phyloP scores from a whole-genome alignment of 2,888 invertebrate species.

The Drosophila siamana region DNA sequence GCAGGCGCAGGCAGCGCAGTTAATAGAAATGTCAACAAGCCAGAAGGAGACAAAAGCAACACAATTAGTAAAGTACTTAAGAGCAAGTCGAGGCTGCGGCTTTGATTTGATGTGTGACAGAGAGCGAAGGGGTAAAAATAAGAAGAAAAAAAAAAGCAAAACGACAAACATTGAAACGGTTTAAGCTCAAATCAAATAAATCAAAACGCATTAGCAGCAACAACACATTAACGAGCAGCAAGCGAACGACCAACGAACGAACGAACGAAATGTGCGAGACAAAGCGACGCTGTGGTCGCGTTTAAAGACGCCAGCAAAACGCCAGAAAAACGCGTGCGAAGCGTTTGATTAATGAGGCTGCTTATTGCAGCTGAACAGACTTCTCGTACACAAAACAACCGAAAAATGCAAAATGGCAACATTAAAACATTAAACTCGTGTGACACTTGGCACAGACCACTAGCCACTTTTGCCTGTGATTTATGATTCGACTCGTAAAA shows the following conservation, averaged over 20 bases:
- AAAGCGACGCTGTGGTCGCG: conserved; percentile 24
- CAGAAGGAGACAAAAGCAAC: background rate
- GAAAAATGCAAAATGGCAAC: conserved; percentile 35
- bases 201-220: conserved; percentile 49
- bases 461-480: conserved; percentile 37
- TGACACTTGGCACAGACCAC: conserved; percentile 46
- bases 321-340: conserved; percentile 58
- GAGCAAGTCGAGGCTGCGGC: conserved; percentile 12
- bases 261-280: conserved; percentile 19
- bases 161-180: conserved; percentile 48
- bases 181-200: conserved; percentile 53
- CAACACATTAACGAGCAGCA: conserved; percentile 11
- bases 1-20: background rate
- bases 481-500: conserved; percentile 46
- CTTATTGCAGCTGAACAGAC: conserved; percentile 22
- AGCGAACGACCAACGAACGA: conserved; percentile 4
- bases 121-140: conserved; percentile 9
- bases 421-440: conserved; percentile 34
- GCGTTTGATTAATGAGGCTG: conserved; percentile 67
- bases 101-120: background rate
- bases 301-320: conserved; percentile 55
- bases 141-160: conserved; percentile 19
- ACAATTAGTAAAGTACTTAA: background rate
- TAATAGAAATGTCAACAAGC: conserved; percentile 5
- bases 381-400: conserved; percentile 1